These are phyloP conservation scores for Atherinosoma microstoma DNA, from an alignment of 2,797 vertebrate genomes.

Conservation along the genomic window DNA sequence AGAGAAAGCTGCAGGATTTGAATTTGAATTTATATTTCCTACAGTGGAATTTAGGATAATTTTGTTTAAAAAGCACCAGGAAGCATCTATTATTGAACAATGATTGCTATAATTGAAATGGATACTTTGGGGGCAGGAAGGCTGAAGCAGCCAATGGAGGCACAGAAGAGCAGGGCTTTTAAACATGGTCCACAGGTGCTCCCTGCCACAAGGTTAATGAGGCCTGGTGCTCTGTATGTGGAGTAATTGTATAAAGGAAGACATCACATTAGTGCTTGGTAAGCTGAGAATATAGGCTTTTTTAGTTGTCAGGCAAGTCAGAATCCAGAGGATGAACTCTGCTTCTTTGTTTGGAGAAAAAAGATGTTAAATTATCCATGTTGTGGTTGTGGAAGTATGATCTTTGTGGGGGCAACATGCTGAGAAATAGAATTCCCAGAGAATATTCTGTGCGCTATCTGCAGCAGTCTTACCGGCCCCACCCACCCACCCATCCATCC, in stretches of 20 bases:
- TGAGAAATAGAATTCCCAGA: slow-evolving; percentile 16
- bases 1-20: neutral
- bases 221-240: slow-evolving; percentile 37
- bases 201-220: slow-evolving; percentile 73
- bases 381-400: neutral
- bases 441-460: slow-evolving; percentile 17
- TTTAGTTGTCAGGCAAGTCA: slow-evolving; percentile 9
- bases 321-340: slow-evolving; percentile 9
- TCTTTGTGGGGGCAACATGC: slow-evolving; percentile 10
- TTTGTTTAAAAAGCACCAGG: neutral
- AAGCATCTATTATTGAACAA: slow-evolving; percentile 15
- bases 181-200: slow-evolving; percentile 53
- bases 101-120: slow-evolving; percentile 19
- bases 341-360: neutral
- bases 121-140: slow-evolving; percentile 16
- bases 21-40: neutral
- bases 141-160: slow-evolving; percentile 48
- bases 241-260: slow-evolving; percentile 58
- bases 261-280: slow-evolving; percentile 43
- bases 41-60: neutral
- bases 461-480: slow-evolving; percentile 10
- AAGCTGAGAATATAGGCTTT: slow-evolving; percentile 4
- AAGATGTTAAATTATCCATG: slow-evolving; percentile 14
- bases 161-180: slow-evolving; percentile 53
- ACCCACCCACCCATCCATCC: no score